Conservation (phyloP, 2,888 invertebrate genomes). For the Parasteatoda lunata region DNA sequence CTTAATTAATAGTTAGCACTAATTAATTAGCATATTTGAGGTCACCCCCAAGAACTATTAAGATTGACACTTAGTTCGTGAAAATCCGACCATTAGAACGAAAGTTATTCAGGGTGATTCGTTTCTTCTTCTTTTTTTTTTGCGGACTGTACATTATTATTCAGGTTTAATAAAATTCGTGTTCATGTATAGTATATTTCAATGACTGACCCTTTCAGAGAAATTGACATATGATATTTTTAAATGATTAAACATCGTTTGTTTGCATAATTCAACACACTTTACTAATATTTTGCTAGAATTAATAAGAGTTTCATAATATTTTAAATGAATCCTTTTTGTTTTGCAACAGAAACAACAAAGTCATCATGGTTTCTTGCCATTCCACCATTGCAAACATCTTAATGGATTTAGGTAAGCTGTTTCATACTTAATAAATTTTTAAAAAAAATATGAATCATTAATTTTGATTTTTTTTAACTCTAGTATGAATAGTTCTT, state of each 20-base stretch:
- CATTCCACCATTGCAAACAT: slow-evolving; percentile 35
- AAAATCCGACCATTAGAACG: too few species aligned
- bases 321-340: not conserved
- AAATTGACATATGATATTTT: not conserved
- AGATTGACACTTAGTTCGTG: too few species aligned
- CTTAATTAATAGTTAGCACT: too few species aligned
- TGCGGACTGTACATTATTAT: too few species aligned
- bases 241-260: not conserved
- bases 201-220: not conserved
- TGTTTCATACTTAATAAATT: not conserved
- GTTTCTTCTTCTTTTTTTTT: too few species aligned
- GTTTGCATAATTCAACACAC: not conserved
- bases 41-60: too few species aligned
- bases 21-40: too few species aligned
- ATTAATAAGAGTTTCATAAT: not conserved
- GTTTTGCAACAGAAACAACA: slow-evolving; percentile 10
- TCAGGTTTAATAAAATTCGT: too few species aligned
- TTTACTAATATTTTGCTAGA: not conserved
- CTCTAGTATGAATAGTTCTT: not conserved
- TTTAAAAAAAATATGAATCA: not conserved
- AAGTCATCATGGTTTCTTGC: slow-evolving; percentile 12
- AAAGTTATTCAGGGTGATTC: too few species aligned
- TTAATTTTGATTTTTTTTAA: not conserved
- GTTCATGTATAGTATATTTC: not conserved
- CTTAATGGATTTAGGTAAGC: slow-evolving; percentile 50